Conservation (phyloP, 2,113 vertebrate genomes). For the Chionodraco myersi region DNA sequence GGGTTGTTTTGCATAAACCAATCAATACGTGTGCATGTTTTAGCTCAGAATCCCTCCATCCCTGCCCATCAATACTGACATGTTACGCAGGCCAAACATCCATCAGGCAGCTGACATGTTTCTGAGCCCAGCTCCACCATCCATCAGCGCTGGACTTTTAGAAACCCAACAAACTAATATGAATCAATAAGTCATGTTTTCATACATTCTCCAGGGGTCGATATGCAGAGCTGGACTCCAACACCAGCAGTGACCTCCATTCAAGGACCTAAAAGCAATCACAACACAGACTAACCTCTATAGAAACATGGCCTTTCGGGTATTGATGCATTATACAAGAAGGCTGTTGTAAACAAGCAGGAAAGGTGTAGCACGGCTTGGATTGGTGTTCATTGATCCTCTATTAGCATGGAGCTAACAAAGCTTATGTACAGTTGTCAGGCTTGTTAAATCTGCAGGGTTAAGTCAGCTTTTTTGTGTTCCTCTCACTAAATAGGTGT, state of each 20-base stretch:
- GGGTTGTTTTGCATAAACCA: slow-evolving; percentile 67
- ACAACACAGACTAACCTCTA: slow-evolving; percentile 25
- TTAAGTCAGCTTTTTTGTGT: slow-evolving; percentile 27
- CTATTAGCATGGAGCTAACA: slow-evolving; percentile 37
- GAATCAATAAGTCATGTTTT: slow-evolving; percentile 73
- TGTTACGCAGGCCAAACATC: slow-evolving; percentile 61
- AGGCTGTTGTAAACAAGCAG: slow-evolving; percentile 35
- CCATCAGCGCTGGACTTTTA: slow-evolving; percentile 65
- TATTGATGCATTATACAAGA: slow-evolving; percentile 29
- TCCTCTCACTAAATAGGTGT: slow-evolving; percentile 12
- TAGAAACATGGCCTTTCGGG: slow-evolving; percentile 31
- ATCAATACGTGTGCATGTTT: slow-evolving; percentile 79
- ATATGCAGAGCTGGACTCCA: slow-evolving; percentile 52
- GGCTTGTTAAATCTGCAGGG: slow-evolving; percentile 25
- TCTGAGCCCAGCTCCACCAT: slow-evolving; percentile 53
- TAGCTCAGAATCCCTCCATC: slow-evolving; percentile 60
- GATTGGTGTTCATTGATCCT: slow-evolving; percentile 60
- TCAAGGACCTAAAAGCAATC: slow-evolving; percentile 54
- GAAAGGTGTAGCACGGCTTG: slow-evolving; percentile 42
- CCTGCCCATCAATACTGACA: slow-evolving; percentile 71
- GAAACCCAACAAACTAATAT: slow-evolving; percentile 59
- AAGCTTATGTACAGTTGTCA: slow-evolving; percentile 24
- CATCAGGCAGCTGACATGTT: slow-evolving; percentile 70
- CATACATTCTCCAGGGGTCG: slow-evolving; percentile 36
- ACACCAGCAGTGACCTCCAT: slow-evolving; percentile 54